Conservation (phyloP, 2,113 vertebrate species). For the Mola mola region DNA sequence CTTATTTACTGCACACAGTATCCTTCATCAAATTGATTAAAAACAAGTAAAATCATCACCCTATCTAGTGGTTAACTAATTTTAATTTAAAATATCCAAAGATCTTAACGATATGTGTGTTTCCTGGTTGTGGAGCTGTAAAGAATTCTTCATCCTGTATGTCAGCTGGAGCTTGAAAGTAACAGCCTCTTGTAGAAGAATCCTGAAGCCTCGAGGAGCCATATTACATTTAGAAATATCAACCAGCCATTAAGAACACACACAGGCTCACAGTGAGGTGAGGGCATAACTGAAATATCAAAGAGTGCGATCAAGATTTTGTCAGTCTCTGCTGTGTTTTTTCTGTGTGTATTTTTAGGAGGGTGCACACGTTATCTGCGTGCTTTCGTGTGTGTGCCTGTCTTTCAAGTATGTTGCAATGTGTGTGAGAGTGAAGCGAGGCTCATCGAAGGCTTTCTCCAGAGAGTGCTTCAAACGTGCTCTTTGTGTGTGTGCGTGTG, state of each 20-base stretch:
- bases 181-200: neutral
- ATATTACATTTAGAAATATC: slow-evolving; percentile 55
- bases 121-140: too few species aligned
- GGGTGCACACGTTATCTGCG: neutral
- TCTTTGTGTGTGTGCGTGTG: slow-evolving; percentile 9
- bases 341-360: too few species aligned
- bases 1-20: too few species aligned
- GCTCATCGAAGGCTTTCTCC: slow-evolving; percentile 27
- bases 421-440: slow-evolving; percentile 16
- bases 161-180: slow-evolving; percentile 29
- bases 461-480: slow-evolving; percentile 27
- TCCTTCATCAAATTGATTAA: too few species aligned
- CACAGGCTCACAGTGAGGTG: slow-evolving; percentile 1
- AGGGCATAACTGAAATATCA: too few species aligned
- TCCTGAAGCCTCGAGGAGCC: slow-evolving; percentile 26
- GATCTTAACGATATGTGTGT: too few species aligned
- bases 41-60: neutral
- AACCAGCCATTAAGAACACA: slow-evolving; percentile 10
- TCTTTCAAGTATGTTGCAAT: neutral
- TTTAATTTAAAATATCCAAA: too few species aligned
- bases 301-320: too few species aligned
- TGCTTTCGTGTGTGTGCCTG: neutral
- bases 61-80: neutral
- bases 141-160: slow-evolving; percentile 6
- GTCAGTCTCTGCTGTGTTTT: too few species aligned